Base-by-base conservation (phyloP, 92 coral and sea anemone genomes). In the Muricea muricata region DNA sequence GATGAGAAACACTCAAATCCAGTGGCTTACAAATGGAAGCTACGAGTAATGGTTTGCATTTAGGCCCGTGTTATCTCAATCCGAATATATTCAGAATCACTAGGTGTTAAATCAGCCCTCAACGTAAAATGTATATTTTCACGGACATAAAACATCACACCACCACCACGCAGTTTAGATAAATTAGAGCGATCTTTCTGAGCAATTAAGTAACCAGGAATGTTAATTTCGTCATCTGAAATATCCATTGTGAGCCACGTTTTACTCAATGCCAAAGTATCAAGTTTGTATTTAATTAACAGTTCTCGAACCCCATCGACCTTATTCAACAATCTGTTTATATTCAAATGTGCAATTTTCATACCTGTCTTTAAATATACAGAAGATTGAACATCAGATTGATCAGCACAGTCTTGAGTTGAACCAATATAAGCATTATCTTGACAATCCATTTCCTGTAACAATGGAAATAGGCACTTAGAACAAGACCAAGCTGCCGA, bases 131-230 rank as follows among this genome's bases (percentile, higher is more conserved):
- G 75, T 26, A 65, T 80, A 11, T 17, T 80, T 1, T 80, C 85
- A 21, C 85, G 58, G 9, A 40, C 67, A 15, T 65, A 61, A 58
- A 80, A 39, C 85, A 80, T 54, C 41, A 80, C 85, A 28, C 78
- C 78, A 20, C 85, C 78, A 60, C 88, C 88, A 61, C 88, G 75
- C 46, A 70, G 65, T 75, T 85, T 85, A 21, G 60, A 30, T 61
- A 32, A 31, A 31, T 83, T 61, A 26, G 21, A 55, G 24, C 72
- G 72, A 58, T 58, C 73, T 58, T 79, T 57, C 34, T 72, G 83
- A 28, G 83, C 73, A 40, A 78, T 60, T 17, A 35, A 33, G n/a
- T 78, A 78, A 26, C 48, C 71, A 57, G 71, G 42, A 32, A 78
- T 18, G 40, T 47, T 78, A 57, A 78, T 46, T 50, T 78, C 73